Conservation (phyloP, 1,140 invertebrate species). For the Eumeta japonica region DNA sequence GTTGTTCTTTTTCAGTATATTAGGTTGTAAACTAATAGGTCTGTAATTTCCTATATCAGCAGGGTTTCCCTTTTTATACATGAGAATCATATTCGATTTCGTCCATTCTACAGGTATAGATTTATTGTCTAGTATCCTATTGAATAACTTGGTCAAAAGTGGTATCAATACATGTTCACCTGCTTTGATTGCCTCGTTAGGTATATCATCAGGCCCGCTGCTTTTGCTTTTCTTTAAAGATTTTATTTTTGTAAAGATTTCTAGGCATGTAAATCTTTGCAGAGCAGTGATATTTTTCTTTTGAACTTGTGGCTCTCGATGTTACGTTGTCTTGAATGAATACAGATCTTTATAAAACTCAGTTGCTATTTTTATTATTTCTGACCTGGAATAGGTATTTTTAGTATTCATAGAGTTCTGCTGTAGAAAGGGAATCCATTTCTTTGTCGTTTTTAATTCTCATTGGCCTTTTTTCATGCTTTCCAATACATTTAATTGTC, state of each 20-base stretch:
- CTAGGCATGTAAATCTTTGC: constrained; percentile 1
- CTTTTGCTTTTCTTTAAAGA: constrained; percentile 9
- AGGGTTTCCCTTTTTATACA: constrained; percentile 17
- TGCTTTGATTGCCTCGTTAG: constrained; percentile 8
- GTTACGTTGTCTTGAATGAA: too few species aligned
- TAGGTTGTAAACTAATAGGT: constrained; percentile 15
- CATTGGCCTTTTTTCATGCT: constrained; percentile 1
- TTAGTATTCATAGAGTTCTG: not conserved
- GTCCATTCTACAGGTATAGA: constrained; percentile 13
- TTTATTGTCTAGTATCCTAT: constrained; percentile 6
- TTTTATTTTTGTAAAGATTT: constrained; percentile 3
- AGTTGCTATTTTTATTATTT: constrained; percentile 1
- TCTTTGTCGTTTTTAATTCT: not conserved
- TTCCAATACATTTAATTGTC: not conserved
- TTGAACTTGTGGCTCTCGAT: too few species aligned
- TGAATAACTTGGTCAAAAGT: constrained; percentile 8
- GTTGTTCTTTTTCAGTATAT: constrained; percentile 7
- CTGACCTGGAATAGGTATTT: constrained; percentile 1
- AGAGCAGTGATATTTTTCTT: too few species aligned
- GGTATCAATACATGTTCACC: not conserved
- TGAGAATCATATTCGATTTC: constrained; percentile 10
- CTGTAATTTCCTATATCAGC: constrained; percentile 15
- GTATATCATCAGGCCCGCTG: constrained; percentile 7
- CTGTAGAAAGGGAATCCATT: not conserved
- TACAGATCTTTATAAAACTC: constrained; percentile 5